These are phyloP conservation scores for Diarsia brunnea DNA, from an alignment of 2,888 invertebrate genomes.

Conservation along the genomic window DNA sequence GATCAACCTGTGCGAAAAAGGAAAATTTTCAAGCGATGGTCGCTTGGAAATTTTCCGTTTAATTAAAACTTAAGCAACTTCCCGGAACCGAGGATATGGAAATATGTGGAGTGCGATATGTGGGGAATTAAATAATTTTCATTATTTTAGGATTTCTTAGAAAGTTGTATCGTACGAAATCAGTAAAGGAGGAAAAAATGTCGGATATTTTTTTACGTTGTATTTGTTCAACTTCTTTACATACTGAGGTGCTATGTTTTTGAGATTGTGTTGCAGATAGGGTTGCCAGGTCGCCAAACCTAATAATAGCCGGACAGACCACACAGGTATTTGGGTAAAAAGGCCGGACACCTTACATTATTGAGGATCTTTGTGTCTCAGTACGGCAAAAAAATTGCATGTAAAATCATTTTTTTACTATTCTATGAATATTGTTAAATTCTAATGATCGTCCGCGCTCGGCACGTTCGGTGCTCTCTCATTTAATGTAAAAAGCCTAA, in stretches of 20 bases:
- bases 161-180: constrained; percentile 17
- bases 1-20: constrained; percentile 33
- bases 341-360: too few species aligned
- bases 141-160: constrained; percentile 2
- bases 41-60: constrained; percentile 63
- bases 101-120: constrained; percentile 35
- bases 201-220: background rate
- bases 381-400: too few species aligned
- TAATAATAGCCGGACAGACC: too few species aligned
- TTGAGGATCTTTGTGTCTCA: too few species aligned
- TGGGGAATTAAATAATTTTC: constrained; percentile 30
- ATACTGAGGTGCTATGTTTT: background rate
- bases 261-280: background rate
- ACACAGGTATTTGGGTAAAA: too few species aligned
- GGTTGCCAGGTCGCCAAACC: too few species aligned
- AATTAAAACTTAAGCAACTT: constrained; percentile 71
- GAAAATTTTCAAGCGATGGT: too few species aligned
- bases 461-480: too few species aligned
- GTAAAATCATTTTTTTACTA: too few species aligned
- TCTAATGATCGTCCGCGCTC: too few species aligned
- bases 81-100: constrained; percentile 22
- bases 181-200: background rate
- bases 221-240: background rate
- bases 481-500: too few species aligned
- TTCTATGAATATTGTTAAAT: too few species aligned